These are phyloP conservation scores for Heliconius hewitsoni DNA, from an alignment of 1,140 invertebrate genomes.

Conservation along the genomic window DNA sequence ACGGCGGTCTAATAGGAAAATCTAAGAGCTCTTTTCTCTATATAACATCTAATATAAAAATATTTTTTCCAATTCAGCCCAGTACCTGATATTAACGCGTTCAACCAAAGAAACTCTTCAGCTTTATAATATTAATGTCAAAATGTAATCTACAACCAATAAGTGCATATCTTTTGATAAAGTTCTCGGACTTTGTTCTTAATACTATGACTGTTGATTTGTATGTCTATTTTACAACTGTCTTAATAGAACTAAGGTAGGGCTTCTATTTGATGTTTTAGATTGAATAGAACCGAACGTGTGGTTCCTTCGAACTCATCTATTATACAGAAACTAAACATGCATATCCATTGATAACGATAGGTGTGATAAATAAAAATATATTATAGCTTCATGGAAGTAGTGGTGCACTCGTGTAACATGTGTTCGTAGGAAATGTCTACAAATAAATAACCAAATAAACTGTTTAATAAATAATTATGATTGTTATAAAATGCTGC, in stretches of 20 bases:
- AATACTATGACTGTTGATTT: not conserved
- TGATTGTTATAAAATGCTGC: not conserved
- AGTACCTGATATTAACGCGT: no score
- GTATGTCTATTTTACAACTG: not conserved
- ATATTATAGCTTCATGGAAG: not conserved
- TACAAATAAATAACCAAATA: not conserved
- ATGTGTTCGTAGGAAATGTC: not conserved
- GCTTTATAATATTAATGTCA: no score
- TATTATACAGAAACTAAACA: no score
- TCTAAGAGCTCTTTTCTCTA: no score
- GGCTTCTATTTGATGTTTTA: no score
- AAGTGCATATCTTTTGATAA: not conserved
- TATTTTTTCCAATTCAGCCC: no score
- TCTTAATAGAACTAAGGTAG: not conserved
- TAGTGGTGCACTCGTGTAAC: not conserved
- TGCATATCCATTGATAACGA: not conserved
- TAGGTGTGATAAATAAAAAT: not conserved
- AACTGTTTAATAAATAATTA: not conserved
- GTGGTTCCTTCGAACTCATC: no score
- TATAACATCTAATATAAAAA: no score
- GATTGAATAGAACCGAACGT: no score
- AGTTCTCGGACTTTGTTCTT: not conserved
- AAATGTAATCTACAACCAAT: not conserved
- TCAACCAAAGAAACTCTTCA: no score
- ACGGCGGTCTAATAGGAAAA: no score